These are phyloP conservation scores for Thunnus albacares DNA, from an alignment of 2,797 vertebrate genomes.

Conservation along the genomic window DNA sequence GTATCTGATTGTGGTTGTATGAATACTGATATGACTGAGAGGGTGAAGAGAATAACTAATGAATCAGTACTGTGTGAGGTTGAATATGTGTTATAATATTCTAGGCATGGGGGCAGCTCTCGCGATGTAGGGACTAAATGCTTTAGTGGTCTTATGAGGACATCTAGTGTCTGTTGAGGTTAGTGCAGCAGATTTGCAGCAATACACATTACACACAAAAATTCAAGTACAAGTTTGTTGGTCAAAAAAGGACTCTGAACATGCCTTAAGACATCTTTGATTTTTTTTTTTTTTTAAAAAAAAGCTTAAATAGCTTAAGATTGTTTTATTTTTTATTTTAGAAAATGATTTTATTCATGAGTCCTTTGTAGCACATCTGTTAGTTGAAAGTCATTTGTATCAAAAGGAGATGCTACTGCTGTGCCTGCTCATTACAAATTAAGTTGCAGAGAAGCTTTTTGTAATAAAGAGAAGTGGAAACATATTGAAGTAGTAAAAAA, in stretches of 20 bases:
- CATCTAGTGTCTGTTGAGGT: conserved; percentile 69
- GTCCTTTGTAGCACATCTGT: neutral
- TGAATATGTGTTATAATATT: neutral
- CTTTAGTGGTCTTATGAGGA: conserved; percentile 42
- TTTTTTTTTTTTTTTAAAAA: neutral
- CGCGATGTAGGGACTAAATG: neutral
- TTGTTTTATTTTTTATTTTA: neutral
- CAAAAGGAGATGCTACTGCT: neutral
- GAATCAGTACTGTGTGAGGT: neutral
- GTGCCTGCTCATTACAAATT: neutral
- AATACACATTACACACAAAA: neutral
- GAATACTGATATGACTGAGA: conserved; percentile 1
- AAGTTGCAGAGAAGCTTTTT: neutral
- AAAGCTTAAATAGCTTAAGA: neutral
- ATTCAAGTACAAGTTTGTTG: neutral
- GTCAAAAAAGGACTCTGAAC: neutral
- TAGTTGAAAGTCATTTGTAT: neutral
- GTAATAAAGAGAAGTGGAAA: conserved; percentile 15
- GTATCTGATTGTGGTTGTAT: conserved; percentile 10
- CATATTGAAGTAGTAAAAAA: no score
- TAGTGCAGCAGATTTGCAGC: conserved; percentile 46
- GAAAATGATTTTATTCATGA: neutral
- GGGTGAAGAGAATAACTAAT: neutral
- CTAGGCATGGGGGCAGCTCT: neutral
- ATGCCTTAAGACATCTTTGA: conserved; percentile 1